Conservation (phyloP, 2,888 invertebrate genomes). For the Trilocha varians region DNA sequence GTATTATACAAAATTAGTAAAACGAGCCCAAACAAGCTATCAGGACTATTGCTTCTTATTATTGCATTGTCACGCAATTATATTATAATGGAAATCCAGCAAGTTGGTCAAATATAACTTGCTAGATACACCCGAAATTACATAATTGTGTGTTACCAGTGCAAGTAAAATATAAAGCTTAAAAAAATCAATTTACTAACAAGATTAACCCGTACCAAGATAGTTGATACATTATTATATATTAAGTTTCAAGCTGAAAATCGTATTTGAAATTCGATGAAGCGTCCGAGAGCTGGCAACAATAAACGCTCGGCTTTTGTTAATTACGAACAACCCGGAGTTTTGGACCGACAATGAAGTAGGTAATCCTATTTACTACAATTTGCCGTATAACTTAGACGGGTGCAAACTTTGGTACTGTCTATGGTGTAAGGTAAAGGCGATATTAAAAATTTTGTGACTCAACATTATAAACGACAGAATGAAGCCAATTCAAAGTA, state of each 20-base stretch:
- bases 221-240: not conserved
- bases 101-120: too few species aligned
- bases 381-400: constrained; percentile 31
- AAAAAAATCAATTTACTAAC: not conserved
- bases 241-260: not conserved
- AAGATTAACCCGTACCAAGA: not conserved
- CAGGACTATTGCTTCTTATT: too few species aligned
- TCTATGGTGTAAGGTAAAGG: constrained; percentile 9
- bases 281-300: constrained; percentile 12
- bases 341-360: constrained; percentile 30
- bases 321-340: constrained; percentile 34
- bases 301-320: constrained; percentile 31
- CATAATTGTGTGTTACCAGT: too few species aligned
- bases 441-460: constrained; percentile 9
- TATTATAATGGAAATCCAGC: too few species aligned
- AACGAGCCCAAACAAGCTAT: too few species aligned
- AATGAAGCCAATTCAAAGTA: too few species aligned
- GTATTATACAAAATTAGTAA: too few species aligned
- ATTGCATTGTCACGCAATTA: too few species aligned
- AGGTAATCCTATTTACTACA: constrained; percentile 43
- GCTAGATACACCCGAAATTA: too few species aligned
- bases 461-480: not conserved
- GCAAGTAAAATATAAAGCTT: too few species aligned
- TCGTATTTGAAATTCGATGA: constrained; percentile 25
- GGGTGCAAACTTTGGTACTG: constrained; percentile 29